Conservation (phyloP, 2,797 vertebrate genomes). For the Notoglanidium macrostoma region DNA sequence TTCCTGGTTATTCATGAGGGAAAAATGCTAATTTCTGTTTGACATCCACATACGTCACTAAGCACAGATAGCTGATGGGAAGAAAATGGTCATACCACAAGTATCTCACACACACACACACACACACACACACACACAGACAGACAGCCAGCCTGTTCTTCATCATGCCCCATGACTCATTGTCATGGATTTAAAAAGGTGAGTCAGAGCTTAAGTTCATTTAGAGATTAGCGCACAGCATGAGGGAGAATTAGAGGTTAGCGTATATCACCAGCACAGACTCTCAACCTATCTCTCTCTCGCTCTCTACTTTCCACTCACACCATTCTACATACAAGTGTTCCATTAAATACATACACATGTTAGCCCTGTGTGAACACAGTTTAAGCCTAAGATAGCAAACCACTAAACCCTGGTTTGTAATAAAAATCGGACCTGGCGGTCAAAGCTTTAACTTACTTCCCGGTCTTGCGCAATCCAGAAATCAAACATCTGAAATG, state of each 20-base stretch:
- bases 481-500: background rate
- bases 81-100: background rate
- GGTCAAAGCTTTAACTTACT: background rate
- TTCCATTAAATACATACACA: background rate
- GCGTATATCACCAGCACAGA: background rate
- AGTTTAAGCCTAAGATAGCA: background rate
- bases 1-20: background rate
- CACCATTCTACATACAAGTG: too few species aligned
- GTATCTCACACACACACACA: background rate
- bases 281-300: background rate
- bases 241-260: background rate
- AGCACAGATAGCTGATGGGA: background rate
- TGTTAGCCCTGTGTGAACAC: background rate
- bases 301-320: background rate
- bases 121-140: conserved; percentile 22
- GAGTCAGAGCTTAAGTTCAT: conserved; percentile 32
- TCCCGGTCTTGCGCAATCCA: background rate
- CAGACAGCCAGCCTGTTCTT: background rate
- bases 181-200: background rate
- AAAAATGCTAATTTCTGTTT: background rate
- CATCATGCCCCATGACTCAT: background rate
- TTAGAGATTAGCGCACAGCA: conserved; percentile 16
- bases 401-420: background rate
- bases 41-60: background rate
- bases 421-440: background rate